phyloP scores from a whole-genome alignment of 1,140 invertebrate genomes.

The Sarcophaga peregrina region DNA sequence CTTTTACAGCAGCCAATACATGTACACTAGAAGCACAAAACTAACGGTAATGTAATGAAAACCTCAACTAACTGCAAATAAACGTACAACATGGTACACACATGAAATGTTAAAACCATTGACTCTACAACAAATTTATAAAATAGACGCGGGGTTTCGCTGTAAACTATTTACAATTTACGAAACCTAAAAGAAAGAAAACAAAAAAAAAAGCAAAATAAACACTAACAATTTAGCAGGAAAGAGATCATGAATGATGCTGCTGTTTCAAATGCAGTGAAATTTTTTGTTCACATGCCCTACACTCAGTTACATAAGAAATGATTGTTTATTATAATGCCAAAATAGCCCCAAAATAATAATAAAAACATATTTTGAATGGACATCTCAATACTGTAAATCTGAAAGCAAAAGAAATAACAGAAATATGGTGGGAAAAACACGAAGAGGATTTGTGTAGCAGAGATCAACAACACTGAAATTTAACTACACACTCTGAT shows the following conservation, averaged over 20 bases:
- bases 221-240: not conserved
- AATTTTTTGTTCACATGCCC: not conserved
- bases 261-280: not conserved
- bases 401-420: too few relatives aligned
- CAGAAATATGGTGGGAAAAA: too few relatives aligned
- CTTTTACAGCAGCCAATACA: not conserved
- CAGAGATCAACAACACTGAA: too few relatives aligned
- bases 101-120: constrained; percentile 16
- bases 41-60: constrained; percentile 12
- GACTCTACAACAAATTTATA: not conserved
- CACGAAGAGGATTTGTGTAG: too few relatives aligned
- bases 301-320: too few relatives aligned
- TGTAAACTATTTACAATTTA: not conserved
- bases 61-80: constrained; percentile 21
- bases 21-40: constrained; percentile 10
- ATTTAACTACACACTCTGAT: too few relatives aligned
- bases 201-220: not conserved
- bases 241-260: not conserved
- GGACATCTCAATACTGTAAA: too few relatives aligned
- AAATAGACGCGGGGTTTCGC: not conserved
- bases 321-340: too few relatives aligned
- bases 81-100: constrained; percentile 13
- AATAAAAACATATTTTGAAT: too few relatives aligned
- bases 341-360: too few relatives aligned
- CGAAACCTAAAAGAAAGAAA: not conserved